Conservation (phyloP, 2,888 invertebrate species). For the Rhingia campestris region DNA sequence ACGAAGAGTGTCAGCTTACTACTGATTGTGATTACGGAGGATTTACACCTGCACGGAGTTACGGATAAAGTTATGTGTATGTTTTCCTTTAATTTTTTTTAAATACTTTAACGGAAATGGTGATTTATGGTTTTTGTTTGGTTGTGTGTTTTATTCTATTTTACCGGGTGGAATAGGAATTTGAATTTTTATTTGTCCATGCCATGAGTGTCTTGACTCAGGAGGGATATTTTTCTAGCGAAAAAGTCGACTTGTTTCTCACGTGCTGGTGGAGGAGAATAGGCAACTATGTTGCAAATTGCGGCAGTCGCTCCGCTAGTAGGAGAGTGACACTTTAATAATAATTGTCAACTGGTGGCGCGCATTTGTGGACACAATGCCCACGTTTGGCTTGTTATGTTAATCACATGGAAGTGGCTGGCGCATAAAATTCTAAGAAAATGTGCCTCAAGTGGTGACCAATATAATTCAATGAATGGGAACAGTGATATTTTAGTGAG, state of each 20-base stretch:
- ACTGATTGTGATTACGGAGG: slow-evolving; percentile 62
- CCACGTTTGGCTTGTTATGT: slow-evolving; percentile 48
- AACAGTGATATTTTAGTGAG: not conserved
- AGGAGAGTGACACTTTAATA: slow-evolving; percentile 26
- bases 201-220: slow-evolving; percentile 17
- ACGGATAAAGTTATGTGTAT: slow-evolving; percentile 63
- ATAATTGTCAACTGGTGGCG: slow-evolving; percentile 40
- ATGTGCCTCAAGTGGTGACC: slow-evolving; percentile 12
- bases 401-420: slow-evolving; percentile 43
- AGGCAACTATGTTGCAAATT: slow-evolving; percentile 40
- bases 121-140: slow-evolving; percentile 31
- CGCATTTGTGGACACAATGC: slow-evolving; percentile 51
- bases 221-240: slow-evolving; percentile 19
- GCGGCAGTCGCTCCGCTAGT: slow-evolving; percentile 7
- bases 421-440: slow-evolving; percentile 38
- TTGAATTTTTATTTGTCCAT: not conserved
- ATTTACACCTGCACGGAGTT: slow-evolving; percentile 64
- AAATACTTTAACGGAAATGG: slow-evolving; percentile 36
- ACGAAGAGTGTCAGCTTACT: slow-evolving; percentile 65
- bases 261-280: slow-evolving; percentile 1
- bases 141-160: slow-evolving; percentile 5
- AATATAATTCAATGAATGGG: slow-evolving; percentile 3
- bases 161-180: slow-evolving; percentile 1
- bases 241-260: slow-evolving; percentile 5
- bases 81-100: slow-evolving; percentile 41